Evolutionary conservation across 2,113 vertebrate genomes (phyloP).

Genomic region (Pelvicachromis taeniatus): DNA sequence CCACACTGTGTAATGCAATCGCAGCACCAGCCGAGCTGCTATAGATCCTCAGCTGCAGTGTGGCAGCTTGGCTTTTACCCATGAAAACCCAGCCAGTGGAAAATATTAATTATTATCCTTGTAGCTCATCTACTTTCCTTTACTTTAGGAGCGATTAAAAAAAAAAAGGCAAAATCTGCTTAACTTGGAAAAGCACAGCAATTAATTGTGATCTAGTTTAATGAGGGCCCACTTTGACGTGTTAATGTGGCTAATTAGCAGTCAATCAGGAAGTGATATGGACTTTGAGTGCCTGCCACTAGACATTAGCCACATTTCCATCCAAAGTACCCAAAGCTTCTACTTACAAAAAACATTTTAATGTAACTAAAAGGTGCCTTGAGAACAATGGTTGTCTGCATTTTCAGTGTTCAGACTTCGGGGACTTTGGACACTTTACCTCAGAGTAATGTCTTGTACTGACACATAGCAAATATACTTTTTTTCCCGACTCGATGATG

Average conservation of each 20-base stretch:
- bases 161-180: slow-evolving; percentile 27
- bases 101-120: slow-evolving; percentile 50
- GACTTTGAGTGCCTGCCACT: slow-evolving; percentile 52
- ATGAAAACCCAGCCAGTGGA: slow-evolving; percentile 31
- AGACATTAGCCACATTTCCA: not conserved
- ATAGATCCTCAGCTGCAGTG: not conserved
- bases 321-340: not conserved
- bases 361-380: not conserved
- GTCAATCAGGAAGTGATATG: slow-evolving; percentile 52
- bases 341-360: not conserved
- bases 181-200: slow-evolving; percentile 40
- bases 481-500: not conserved
- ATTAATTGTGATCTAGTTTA: slow-evolving; percentile 60
- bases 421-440: too few species aligned
- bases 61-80: slow-evolving; percentile 36
- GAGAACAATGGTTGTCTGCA: not conserved
- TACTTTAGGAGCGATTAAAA: slow-evolving; percentile 31
- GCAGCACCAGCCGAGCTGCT: not conserved
- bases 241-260: slow-evolving; percentile 64
- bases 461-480: not conserved
- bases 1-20: slow-evolving; percentile 27
- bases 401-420: not conserved
- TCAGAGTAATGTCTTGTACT: not conserved
- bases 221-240: slow-evolving; percentile 42
- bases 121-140: slow-evolving; percentile 44